Conservation (phyloP, 1,140 invertebrate genomes). For the Drosophila navojoa region DNA sequence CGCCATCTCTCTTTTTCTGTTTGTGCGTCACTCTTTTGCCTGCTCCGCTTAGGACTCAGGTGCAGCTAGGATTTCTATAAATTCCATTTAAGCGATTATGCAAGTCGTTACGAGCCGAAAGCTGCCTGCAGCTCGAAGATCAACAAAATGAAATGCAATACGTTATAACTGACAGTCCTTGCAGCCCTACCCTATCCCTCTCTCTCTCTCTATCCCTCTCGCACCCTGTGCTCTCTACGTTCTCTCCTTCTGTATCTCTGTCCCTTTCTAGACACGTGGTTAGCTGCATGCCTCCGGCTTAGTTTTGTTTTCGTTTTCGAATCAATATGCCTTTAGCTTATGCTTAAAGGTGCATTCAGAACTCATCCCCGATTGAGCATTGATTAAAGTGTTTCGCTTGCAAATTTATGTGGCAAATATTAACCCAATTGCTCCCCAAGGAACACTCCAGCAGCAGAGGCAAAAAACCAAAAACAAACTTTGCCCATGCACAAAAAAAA, state of each 20-base stretch:
- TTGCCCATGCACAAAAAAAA: constrained; percentile 28
- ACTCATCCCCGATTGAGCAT: constrained; percentile 61
- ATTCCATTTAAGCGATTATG: constrained; percentile 76
- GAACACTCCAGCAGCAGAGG: constrained; percentile 58
- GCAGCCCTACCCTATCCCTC: background rate
- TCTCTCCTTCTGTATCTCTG: too few species aligned
- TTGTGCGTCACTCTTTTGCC: background rate
- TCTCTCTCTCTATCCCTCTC: constrained; percentile 13
- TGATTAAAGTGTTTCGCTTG: constrained; percentile 80
- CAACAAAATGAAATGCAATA: constrained; percentile 75
- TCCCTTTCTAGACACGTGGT: background rate
- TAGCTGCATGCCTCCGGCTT: constrained; percentile 11
- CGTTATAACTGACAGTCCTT: constrained; percentile 61
- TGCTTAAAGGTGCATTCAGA: constrained; percentile 59
- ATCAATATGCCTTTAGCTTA: constrained; percentile 54
- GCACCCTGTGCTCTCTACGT: background rate
- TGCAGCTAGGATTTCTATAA: constrained; percentile 77
- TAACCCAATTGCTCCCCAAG: constrained; percentile 79
- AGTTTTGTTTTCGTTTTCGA: constrained; percentile 24
- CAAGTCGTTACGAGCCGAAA: constrained; percentile 46
- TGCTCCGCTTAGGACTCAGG: constrained; percentile 54
- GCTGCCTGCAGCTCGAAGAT: constrained; percentile 45
- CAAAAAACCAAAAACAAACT: constrained; percentile 54
- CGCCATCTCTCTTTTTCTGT: background rate
- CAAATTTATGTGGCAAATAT: constrained; percentile 81